phyloP scores from a whole-genome alignment of 1,140 invertebrate species.

The Brachionus rotundiformis region DNA sequence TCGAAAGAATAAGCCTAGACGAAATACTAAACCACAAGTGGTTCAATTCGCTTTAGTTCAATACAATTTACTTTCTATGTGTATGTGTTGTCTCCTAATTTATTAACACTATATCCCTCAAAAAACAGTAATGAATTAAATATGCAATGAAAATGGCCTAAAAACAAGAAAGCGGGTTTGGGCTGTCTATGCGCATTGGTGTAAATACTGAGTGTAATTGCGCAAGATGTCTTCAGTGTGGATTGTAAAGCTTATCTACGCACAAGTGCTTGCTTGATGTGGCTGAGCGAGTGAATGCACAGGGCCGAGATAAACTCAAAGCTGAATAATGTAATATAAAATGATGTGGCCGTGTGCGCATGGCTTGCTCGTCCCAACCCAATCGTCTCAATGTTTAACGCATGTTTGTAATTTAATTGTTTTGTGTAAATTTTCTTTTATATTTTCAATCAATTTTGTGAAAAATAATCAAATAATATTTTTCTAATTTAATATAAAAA shows the following conservation, averaged over 20 bases:
- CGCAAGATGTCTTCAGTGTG: not conserved
- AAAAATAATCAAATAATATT: not conserved
- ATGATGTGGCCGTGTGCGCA: not conserved
- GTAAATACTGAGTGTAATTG: not conserved
- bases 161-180: not conserved
- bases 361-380: not conserved
- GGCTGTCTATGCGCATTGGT: not conserved
- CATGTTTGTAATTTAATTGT: not conserved
- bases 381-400: not conserved
- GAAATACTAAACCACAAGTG: conserved; percentile 32
- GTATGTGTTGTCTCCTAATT: not conserved
- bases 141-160: conserved; percentile 13
- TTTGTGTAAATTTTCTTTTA: conserved; percentile 31
- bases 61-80: too few relatives aligned
- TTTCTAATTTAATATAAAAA: conserved; percentile 7
- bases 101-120: not conserved
- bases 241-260: not conserved
- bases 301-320: not conserved
- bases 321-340: not conserved
- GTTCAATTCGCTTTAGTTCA: conserved; percentile 10
- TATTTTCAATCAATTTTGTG: not conserved
- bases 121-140: not conserved
- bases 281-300: not conserved
- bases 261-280: not conserved
- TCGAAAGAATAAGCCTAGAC: not conserved